Conservation (phyloP, 2,113 vertebrate genomes). For the Microcebus tavaratra region DNA sequence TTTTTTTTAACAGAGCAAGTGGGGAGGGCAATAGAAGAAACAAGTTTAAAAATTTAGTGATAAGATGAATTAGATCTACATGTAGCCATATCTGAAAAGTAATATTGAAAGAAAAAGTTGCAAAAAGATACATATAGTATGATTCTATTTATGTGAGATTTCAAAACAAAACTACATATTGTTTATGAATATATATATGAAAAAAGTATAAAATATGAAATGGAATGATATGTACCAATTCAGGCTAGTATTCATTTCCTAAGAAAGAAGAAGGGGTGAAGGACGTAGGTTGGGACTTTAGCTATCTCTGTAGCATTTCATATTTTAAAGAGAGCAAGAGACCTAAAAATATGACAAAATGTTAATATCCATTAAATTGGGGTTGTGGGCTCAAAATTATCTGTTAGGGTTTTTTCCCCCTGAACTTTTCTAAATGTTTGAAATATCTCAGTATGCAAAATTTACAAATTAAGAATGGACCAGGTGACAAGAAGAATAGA, state of each 20-base stretch:
- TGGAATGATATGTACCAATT: not conserved
- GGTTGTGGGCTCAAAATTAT: not conserved
- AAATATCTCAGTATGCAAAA: constrained; percentile 25
- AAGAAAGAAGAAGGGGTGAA: not conserved
- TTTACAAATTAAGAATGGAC: not conserved
- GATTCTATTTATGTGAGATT: not conserved
- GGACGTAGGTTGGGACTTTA: not conserved
- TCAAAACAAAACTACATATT: constrained; percentile 24
- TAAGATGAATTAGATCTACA: not conserved
- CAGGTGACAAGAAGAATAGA: not conserved
- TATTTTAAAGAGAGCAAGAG: constrained; percentile 17
- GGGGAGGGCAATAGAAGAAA: not conserved
- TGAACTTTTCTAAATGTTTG: constrained; percentile 31
- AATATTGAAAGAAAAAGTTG: not conserved
- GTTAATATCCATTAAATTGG: constrained; percentile 1
- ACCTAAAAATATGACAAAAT: constrained; percentile 32
- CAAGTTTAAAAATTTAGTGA: not conserved
- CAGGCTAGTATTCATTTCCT: not conserved
- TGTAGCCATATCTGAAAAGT: not conserved
- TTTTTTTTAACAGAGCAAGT: not conserved
- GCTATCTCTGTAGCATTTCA: not conserved
- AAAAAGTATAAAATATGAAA: constrained; percentile 6
- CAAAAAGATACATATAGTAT: not conserved
- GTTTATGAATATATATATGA: not conserved
- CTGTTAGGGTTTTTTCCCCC: not conserved